These are phyloP conservation scores for Halcyon smyrnensis DNA, from an alignment of 2,797 vertebrate species.

Conservation along the genomic window DNA sequence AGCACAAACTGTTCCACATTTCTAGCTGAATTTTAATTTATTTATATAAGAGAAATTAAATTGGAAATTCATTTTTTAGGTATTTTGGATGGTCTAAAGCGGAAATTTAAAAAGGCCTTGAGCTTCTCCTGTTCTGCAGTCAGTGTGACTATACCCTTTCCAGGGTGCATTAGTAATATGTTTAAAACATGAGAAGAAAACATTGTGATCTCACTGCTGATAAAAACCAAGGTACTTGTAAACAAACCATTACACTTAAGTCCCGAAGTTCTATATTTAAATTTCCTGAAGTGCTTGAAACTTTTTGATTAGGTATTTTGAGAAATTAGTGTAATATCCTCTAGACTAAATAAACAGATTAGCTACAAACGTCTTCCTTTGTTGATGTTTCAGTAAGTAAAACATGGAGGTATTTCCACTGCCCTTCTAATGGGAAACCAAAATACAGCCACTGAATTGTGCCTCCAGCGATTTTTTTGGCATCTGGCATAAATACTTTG, in stretches of 20 bases:
- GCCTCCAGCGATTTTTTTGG: background rate
- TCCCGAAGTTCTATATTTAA: background rate
- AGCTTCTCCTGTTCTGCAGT: background rate
- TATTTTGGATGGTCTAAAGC: background rate
- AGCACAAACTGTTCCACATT: background rate
- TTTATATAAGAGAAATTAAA: background rate
- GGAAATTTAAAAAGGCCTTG: background rate
- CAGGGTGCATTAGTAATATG: background rate
- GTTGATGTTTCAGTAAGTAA: background rate
- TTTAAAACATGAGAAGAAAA: background rate
- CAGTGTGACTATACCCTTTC: background rate
- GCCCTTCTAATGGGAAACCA: background rate
- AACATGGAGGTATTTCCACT: background rate
- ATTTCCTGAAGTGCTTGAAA: background rate
- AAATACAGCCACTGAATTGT: background rate
- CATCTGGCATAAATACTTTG: background rate
- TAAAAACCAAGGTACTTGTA: background rate
- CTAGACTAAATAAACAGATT: constrained; percentile 3
- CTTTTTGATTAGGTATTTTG: background rate
- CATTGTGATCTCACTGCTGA: background rate
- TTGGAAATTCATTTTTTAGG: background rate
- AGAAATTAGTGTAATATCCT: background rate
- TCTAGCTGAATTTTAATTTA: background rate
- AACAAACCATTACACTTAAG: background rate
- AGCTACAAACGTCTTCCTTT: background rate